Conservation (phyloP, 2,888 invertebrate genomes). For the Andrena praecox region DNA sequence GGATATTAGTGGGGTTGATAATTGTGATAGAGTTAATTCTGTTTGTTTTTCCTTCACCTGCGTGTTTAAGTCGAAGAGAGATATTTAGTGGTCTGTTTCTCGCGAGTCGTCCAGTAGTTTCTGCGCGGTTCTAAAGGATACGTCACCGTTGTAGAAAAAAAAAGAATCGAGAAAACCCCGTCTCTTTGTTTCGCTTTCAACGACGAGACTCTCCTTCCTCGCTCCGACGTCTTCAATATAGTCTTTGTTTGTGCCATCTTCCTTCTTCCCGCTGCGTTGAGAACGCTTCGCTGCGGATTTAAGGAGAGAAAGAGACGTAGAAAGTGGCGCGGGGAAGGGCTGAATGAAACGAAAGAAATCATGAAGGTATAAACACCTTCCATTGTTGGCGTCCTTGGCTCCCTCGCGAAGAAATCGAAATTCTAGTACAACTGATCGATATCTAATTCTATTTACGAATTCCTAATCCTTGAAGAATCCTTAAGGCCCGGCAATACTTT, state of each 20-base stretch:
- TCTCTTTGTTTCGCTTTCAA: constrained; percentile 43
- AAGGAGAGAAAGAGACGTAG: background rate
- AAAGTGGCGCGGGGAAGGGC: background rate
- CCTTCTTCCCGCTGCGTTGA: constrained; percentile 16
- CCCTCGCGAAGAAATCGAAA: background rate
- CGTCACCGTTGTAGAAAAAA: constrained; percentile 28
- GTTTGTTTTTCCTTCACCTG: no score
- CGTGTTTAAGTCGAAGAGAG: background rate
- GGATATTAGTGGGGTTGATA: no score
- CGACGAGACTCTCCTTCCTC: constrained; percentile 43
- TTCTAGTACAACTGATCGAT: background rate
- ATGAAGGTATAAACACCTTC: constrained; percentile 46
- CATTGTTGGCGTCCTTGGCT: constrained; percentile 1
- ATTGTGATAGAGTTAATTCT: no score
- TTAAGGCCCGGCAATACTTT: background rate
- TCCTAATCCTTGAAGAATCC: background rate
- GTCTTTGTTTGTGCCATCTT: constrained; percentile 53
- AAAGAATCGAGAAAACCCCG: constrained; percentile 22
- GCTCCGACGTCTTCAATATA: constrained; percentile 50
- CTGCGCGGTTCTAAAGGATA: constrained; percentile 17
- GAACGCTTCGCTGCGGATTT: constrained; percentile 25
- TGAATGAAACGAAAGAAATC: constrained; percentile 30
- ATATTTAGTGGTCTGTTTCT: background rate
- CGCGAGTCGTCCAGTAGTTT: constrained; percentile 8
- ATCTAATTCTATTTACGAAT: background rate